Evolutionary conservation across 2,113 vertebrate species (phyloP).

Genomic region (Coryphaenoides rupestris): DNA sequence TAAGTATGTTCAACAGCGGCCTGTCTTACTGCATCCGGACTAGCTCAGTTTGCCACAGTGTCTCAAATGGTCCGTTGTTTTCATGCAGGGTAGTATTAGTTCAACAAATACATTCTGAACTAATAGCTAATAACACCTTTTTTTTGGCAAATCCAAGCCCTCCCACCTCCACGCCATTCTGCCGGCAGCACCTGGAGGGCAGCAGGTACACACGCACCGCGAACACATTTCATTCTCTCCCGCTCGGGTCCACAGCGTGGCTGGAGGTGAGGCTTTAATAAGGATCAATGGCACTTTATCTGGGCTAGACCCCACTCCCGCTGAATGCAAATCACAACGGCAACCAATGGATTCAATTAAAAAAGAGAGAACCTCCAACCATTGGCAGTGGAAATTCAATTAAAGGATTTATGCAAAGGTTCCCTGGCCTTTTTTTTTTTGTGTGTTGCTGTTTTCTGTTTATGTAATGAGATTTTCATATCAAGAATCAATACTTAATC

Average conservation of each 20-base stretch:
- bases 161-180: slow-evolving; percentile 40
- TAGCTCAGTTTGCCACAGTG: too few species aligned
- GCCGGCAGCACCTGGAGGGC: slow-evolving; percentile 81
- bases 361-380: slow-evolving; percentile 91
- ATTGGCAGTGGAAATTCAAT: slow-evolving; percentile 99
- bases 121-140: too few species aligned
- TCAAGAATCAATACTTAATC: slow-evolving; percentile 99
- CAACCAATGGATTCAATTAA: slow-evolving; percentile 99
- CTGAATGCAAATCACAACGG: slow-evolving; percentile 97
- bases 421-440: slow-evolving; percentile 87
- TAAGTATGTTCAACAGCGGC: too few species aligned
- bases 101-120: too few species aligned
- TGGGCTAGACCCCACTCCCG: slow-evolving; percentile 90
- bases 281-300: slow-evolving; percentile 99
- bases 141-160: slow-evolving; percentile 5
- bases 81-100: too few species aligned
- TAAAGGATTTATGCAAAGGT: slow-evolving; percentile 99
- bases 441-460: slow-evolving; percentile 97
- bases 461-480: slow-evolving; percentile 99
- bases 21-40: too few species aligned
- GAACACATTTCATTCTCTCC: slow-evolving; percentile 92
- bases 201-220: slow-evolving; percentile 84
- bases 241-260: slow-evolving; percentile 92
- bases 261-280: slow-evolving; percentile 99
- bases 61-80: too few species aligned